Percentiles rank a stretch among this genome's conserved stretches.
These are phyloP conservation scores for Sarcophaga carnaria DNA, from an alignment of 2,888 invertebrate genomes.

Conservation along the genomic window DNA sequence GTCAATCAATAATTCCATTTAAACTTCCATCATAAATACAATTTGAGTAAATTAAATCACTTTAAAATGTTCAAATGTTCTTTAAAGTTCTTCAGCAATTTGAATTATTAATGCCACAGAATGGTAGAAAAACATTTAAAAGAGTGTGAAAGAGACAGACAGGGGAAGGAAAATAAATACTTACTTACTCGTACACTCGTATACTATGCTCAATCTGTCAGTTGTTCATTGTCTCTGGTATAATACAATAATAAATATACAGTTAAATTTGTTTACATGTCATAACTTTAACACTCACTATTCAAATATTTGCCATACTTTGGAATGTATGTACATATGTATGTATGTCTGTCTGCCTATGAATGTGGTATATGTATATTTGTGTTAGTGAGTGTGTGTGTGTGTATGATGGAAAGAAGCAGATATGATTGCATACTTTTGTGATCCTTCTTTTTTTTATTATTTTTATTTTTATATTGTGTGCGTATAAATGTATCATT, in stretches of 20 bases:
- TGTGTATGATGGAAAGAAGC: no score
- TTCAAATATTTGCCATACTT: slow-evolving; percentile 48
- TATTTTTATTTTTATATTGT: not conserved
- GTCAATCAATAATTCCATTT: no score
- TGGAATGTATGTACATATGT: not conserved
- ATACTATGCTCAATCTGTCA: not conserved
- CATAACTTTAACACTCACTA: slow-evolving; percentile 58
- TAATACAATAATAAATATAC: slow-evolving; percentile 12
- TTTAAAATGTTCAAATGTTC: slow-evolving; percentile 3
- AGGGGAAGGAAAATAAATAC: not conserved
- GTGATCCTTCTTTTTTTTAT: no score
- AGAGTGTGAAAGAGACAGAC: not conserved
- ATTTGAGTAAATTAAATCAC: slow-evolving; percentile 33
- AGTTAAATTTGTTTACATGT: slow-evolving; percentile 60
- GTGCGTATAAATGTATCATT: slow-evolving; percentile 27
- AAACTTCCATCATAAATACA: not conserved
- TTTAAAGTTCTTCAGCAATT: slow-evolving; percentile 15
- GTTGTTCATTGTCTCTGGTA: not conserved
- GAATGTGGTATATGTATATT: not conserved
- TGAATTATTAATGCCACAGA: slow-evolving; percentile 45
- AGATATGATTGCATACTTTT: no score
- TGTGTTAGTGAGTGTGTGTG: not conserved
- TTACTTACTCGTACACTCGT: not conserved
- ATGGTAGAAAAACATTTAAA: not conserved
- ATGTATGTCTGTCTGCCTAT: not conserved